Base-by-base conservation (phyloP, 2,797 vertebrate genomes). In the Mastacembelus armatus region DNA sequence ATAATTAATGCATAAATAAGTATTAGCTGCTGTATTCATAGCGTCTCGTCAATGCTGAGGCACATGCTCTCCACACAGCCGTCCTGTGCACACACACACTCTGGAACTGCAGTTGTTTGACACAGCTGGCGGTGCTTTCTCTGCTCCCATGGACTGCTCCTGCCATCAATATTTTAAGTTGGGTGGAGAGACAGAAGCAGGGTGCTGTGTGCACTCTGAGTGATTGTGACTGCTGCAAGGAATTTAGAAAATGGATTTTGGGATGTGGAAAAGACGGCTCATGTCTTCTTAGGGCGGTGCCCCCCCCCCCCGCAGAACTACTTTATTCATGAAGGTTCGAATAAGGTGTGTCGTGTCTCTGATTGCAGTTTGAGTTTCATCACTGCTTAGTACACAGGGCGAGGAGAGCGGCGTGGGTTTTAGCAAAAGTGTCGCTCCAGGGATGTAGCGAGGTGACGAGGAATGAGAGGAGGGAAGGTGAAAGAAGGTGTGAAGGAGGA, bases 131-230 rank as follows among this genome's bases (percentile, higher is more conserved):
- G 4, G 29, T 30, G 42, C 49, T n/a, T 9, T 49, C 50, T 33
- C 40, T 42, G 57, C 55, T 71, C 30, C 51, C 1, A 50, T 44
- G 44, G 57, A 78, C 73, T 70, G 77, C 43, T 24, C 68, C 16
- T 5, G 39, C 43, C 66, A 68, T 89, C 64, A 75, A 84, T 85
- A 76, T 83, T 83, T 80, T 77, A 88, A 75, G 61, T n/a, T 3
- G 16, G 64, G 59, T 15, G 61, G 21, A 22, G 70, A 64, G 60
- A 58, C 36, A 21, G 54, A 45, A 19, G 55, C 45, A 19, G 54
- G 56, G 45, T 5, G 58, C 56, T 56, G 45, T 16, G 18, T 66
- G 26, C 74, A 57, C 73, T 81, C 45, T 44, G 38, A 50, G 9
- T 56, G 39, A 80, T 70, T 80, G 47, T 76, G 56, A 66, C 62